Percentiles rank a stretch among this genome's conserved stretches.
Evolutionary conservation across 2,888 invertebrate species (phyloP).

Genomic region (Drosophila stalkeri): DNA sequence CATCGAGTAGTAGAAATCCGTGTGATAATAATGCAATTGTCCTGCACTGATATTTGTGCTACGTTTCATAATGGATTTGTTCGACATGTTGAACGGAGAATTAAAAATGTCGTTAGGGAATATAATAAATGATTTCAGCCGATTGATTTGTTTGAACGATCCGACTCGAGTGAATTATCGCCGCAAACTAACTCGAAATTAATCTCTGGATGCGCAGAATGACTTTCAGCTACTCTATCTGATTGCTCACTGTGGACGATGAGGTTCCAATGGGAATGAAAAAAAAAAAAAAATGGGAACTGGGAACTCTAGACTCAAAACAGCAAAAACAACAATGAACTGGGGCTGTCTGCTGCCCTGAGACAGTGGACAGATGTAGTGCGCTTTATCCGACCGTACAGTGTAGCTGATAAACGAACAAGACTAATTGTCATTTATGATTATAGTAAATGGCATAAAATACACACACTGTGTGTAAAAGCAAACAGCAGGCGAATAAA

Average conservation of each 20-base stretch:
- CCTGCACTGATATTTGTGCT: conserved; percentile 64
- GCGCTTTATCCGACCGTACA: conserved; percentile 27
- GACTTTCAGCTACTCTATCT: conserved; percentile 26
- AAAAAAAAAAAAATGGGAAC: not conserved
- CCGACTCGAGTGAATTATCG: conserved; percentile 43
- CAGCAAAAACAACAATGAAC: not conserved
- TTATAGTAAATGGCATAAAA: conserved; percentile 46
- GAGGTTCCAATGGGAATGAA: conserved; percentile 12
- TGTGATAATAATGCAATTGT: conserved; percentile 85
- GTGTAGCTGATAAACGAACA: conserved; percentile 49
- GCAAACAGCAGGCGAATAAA: conserved; percentile 15
- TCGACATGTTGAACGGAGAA: conserved; percentile 58
- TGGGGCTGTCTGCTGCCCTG: not conserved
- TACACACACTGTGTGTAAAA: conserved; percentile 23
- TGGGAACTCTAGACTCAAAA: not conserved
- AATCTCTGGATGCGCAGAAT: conserved; percentile 21
- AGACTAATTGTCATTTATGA: conserved; percentile 32
- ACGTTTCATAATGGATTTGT: conserved; percentile 53
- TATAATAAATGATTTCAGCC: not conserved
- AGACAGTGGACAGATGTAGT: conserved; percentile 3
- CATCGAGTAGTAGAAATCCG: conserved; percentile 83
- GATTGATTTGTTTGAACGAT: conserved; percentile 26
- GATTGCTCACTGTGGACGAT: conserved; percentile 38
- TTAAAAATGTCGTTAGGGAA: not conserved
- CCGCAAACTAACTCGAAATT: conserved; percentile 48